Evolutionary conservation across 2,113 vertebrate genomes (phyloP), one percentile per base, ranked within the genome.

Genomic region (Macroglossus sobrinus): DNA sequence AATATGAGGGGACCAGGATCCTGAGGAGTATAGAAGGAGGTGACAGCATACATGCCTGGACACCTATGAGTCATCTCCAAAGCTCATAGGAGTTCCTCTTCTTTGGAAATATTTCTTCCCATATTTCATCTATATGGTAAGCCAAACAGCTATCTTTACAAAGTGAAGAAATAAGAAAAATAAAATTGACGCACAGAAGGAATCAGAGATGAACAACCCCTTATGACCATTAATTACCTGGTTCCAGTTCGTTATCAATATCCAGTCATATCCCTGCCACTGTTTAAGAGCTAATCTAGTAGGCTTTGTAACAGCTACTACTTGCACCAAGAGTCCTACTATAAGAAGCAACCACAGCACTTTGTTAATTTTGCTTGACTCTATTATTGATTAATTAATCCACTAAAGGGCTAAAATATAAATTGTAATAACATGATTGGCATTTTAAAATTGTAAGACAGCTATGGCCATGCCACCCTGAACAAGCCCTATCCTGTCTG

Each of bases 21-120:
- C 28, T 43, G 69, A 28, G 2, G 0, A 5, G 3, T 14, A 0
- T 1, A 22, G n/a, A 30, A n/a, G 21, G 30, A 64, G 4, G 35
- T 7, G 47, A 72, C n/a, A 81, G 14, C 74, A 69, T 11, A 10
- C 33, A 1, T 5, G 1, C 2, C 6, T 35, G 14, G 15, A 53
- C 26, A 45, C 10, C 19, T 33, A 6, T 9, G 14, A 1, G 24
- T 26, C 53, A 38, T 61, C 38, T 76, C 18, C 93, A 53, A 38
- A 38, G 47, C 50, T 38, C 38, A 38, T 8, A 38, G 16, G 5
- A 14, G 5, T 35, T 74, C 8, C 12, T 84, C 5, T 14, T n/a
- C 28, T 43, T 47, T 76, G 35, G 40, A 61, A 71, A 79, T 24
- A 59, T n/a, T 40, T 80, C 10, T 59, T n/a, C 9, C 14, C 8